A percentile compares a stretch with the other conserved stretches of the same genome.
phyloP scores from a whole-genome alignment of 2,888 invertebrate genomes.

The Agrotis ipsilon region DNA sequence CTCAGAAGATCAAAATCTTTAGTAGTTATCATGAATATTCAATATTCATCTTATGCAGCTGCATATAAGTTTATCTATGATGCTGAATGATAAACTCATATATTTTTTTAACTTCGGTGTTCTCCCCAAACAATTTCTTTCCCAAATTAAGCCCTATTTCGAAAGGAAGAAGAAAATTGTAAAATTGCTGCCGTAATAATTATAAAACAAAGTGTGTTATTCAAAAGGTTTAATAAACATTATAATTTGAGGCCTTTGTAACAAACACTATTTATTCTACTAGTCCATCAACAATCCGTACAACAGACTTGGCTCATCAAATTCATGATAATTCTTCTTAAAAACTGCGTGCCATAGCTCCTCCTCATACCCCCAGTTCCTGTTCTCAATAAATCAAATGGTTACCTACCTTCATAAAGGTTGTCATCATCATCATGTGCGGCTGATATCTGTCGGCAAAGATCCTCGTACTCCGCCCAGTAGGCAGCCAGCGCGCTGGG shows the following conservation, averaged over 20 bases:
- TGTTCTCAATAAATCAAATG: background rate
- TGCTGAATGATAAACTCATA: background rate
- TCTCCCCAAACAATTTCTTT: background rate
- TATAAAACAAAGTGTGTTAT: too few relatives aligned
- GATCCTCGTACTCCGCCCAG: conserved; percentile 93
- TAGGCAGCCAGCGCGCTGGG: conserved; percentile 92
- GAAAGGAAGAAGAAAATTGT: conserved; percentile 6
- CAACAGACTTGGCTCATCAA: too few relatives aligned
- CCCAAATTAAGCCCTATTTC: conserved; percentile 15
- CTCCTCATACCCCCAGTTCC: too few relatives aligned
- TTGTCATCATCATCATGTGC: conserved; percentile 91
- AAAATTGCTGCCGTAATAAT: too few relatives aligned
- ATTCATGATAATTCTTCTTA: too few relatives aligned
- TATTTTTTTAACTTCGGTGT: background rate
- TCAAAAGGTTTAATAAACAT: too few relatives aligned
- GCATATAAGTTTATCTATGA: background rate
- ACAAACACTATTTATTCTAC: too few relatives aligned
- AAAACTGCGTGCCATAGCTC: background rate
- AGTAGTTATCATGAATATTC: background rate
- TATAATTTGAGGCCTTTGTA: too few relatives aligned
- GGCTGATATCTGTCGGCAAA: conserved; percentile 91
- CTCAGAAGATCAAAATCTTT: background rate
- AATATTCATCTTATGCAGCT: background rate
- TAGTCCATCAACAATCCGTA: too few relatives aligned
- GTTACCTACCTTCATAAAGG: conserved; percentile 91